Conservation (phyloP, 2,113 vertebrate species). For the Monopterus albus region DNA sequence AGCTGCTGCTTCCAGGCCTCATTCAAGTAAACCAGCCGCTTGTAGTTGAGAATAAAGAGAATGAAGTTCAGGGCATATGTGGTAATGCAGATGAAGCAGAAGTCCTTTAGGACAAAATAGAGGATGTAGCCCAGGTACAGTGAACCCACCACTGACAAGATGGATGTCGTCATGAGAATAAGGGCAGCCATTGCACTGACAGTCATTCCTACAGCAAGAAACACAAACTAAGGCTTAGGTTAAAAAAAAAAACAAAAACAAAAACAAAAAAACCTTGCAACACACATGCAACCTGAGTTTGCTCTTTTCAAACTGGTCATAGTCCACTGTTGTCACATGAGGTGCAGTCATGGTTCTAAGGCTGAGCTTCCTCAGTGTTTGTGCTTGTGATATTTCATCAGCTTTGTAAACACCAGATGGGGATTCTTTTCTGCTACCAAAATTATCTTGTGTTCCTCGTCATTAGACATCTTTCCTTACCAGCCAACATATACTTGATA, state of each 20-base stretch:
- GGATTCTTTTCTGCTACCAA: no score
- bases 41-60: conserved; percentile 98
- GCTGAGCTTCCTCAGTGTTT: neutral
- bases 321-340: conserved; percentile 48
- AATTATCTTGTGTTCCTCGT: neutral
- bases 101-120: conserved; percentile 99
- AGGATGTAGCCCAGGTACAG: conserved; percentile 98
- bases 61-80: conserved; percentile 98
- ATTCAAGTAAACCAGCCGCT: conserved; percentile 99
- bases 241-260: neutral
- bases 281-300: conserved; percentile 36
- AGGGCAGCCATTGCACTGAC: conserved; percentile 96
- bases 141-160: conserved; percentile 94
- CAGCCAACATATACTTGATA: no score
- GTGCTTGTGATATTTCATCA: neutral
- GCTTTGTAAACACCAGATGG: neutral
- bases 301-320: conserved; percentile 29
- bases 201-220: conserved; percentile 90
- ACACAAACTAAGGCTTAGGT: conserved; percentile 61
- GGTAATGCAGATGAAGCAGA: conserved; percentile 95
- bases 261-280: conserved; percentile 15
- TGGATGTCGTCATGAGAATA: conserved; percentile 97
- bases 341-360: conserved; percentile 15
- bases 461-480: neutral
- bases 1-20: conserved; percentile 98